These are phyloP conservation scores for Pyrochroa serraticornis DNA, from an alignment of 2,888 invertebrate species.

Conservation along the genomic window DNA sequence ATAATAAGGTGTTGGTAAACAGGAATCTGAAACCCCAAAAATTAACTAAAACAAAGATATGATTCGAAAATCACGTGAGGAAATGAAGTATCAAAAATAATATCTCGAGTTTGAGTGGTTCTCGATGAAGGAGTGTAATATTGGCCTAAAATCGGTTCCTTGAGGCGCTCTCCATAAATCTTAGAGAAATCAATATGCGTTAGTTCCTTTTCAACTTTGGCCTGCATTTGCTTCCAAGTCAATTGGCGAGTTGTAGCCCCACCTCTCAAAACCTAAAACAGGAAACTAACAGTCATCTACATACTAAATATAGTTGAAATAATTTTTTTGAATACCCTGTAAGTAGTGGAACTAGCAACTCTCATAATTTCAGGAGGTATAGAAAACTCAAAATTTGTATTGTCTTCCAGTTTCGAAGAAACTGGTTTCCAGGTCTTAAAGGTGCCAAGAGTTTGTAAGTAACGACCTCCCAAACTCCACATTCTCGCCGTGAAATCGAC, in stretches of 20 bases:
- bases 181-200: constrained; percentile 54
- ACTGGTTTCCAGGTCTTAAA: constrained; percentile 64
- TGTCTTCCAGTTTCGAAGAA: constrained; percentile 41
- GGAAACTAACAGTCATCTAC: neutral
- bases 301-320: neutral
- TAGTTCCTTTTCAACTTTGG: constrained; percentile 59
- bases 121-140: constrained; percentile 64
- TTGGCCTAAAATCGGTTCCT: constrained; percentile 65
- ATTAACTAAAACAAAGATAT: neutral
- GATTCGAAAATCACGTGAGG: constrained; percentile 56
- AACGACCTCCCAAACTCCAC: constrained; percentile 74
- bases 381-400: constrained; percentile 59
- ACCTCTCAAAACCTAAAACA: constrained; percentile 50
- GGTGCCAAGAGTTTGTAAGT: constrained; percentile 77
- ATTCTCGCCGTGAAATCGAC: constrained; percentile 70
- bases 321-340: constrained; percentile 63
- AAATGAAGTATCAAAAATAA: constrained; percentile 67
- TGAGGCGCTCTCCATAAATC: constrained; percentile 63
- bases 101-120: constrained; percentile 59
- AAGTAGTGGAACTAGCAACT: constrained; percentile 76
- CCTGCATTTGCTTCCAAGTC: constrained; percentile 60
- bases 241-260: constrained; percentile 55
- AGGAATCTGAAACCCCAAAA: constrained; percentile 63
- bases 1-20: constrained; percentile 72
- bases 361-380: constrained; percentile 77